Conservation (phyloP, 2,888 invertebrate species). For the Orthosia gracilis region DNA sequence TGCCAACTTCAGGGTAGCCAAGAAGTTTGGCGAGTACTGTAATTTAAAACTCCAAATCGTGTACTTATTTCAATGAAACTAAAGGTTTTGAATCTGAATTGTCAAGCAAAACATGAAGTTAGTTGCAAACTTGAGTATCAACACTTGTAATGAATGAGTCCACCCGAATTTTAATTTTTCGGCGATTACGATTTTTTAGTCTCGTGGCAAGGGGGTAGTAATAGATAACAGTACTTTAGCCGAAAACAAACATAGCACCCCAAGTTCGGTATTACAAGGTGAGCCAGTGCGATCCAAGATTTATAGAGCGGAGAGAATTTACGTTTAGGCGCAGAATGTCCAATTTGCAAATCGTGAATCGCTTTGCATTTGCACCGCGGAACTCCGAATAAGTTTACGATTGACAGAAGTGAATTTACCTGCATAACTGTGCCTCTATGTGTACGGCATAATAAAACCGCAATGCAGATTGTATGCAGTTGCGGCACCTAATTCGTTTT, state of each 20-base stretch:
- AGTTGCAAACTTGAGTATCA: too few relatives aligned
- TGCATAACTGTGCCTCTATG: background rate
- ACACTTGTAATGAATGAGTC: too few relatives aligned
- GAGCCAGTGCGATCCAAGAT: background rate
- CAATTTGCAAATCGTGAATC: background rate
- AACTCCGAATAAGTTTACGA: background rate
- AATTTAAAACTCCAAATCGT: too few relatives aligned
- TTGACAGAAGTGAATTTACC: background rate
- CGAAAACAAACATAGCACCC: background rate
- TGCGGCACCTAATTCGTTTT: constrained; percentile 5
- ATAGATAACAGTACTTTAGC: background rate
- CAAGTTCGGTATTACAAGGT: background rate
- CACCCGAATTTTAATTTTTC: too few relatives aligned
- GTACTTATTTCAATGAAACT: too few relatives aligned
- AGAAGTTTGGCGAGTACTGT: too few relatives aligned
- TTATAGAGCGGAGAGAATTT: background rate
- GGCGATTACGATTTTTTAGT: background rate
- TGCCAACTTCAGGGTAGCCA: too few relatives aligned
- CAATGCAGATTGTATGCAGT: constrained; percentile 31
- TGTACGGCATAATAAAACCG: background rate
- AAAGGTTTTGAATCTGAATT: too few relatives aligned
- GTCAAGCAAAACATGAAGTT: too few relatives aligned
- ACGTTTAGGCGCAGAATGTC: too few relatives aligned
- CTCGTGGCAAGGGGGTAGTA: background rate
- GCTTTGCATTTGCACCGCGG: background rate